Base-by-base conservation (phyloP, 2,888 invertebrate genomes). In the Sphaeridia pumilis region DNA sequence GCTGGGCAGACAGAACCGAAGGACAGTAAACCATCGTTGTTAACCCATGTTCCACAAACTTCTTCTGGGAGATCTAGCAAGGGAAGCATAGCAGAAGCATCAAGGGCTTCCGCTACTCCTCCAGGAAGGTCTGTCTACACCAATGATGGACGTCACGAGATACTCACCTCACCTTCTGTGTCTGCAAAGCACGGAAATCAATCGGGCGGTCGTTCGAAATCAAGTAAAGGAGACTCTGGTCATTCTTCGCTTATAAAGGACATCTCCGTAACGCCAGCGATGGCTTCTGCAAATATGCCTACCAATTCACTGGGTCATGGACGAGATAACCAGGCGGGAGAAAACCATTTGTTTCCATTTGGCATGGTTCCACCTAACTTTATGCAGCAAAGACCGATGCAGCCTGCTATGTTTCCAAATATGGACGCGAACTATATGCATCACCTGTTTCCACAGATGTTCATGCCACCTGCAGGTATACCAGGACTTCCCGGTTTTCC, bases 381-480 rank as follows among this genome's bases (percentile, higher is more conserved):
- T 26, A 26, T 43, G n/a, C 48, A 48, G 25, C 49, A 35, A 20
- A 21, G 43, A 3, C 44, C 7, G 5, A 24, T 52, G 17, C 55
- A 22, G 2, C 43, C 54, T 10, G 38, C 43, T 12, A 52, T 36
- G 20, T 55, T 46, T 25, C 60, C 60, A 3, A 63, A 63, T 49
- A 56, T 64, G 31, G 61, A 60, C 28, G 60, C 60, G n/a, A 46
- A 58, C 12, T 61, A 59, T 44, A 52, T 59, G 21, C 55, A 56
- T 1, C 50, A 60, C 4, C 52, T 60, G 22, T 54, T 56, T 38
- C 36, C 57, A 3, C 56, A 49, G 1, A 60, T 64, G 44, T 49
- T 60, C 22, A 55, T 60, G 58, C 57, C 59, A 26, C 57, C 59
- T 22, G 46, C 55, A 26, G 52, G 49, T 38, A 43, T 47, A 1